Evolutionary conservation across 1,140 invertebrate species (phyloP).

Genomic region (Caenorhabditis tropicalis): DNA sequence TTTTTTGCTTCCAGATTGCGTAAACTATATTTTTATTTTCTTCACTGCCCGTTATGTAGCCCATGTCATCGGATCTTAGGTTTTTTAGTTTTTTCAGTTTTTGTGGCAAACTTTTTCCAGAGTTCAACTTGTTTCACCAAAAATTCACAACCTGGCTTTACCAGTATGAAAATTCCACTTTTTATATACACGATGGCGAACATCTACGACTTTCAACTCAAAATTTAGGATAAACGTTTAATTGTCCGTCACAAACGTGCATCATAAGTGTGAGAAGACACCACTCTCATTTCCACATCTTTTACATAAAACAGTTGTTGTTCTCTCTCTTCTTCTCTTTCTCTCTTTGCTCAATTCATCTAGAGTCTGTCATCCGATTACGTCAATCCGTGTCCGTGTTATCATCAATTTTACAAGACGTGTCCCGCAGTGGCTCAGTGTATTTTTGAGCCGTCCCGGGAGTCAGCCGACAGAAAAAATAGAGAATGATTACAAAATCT

Average conservation of each 20-base stretch:
- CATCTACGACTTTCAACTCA: too few relatives aligned
- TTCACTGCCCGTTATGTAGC: too few relatives aligned
- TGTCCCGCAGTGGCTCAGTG: neutral
- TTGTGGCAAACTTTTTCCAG: too few relatives aligned
- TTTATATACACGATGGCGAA: too few relatives aligned
- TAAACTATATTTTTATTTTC: too few relatives aligned
- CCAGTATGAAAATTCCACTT: too few relatives aligned
- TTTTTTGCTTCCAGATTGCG: too few relatives aligned
- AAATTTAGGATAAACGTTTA: neutral
- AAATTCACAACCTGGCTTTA: too few relatives aligned
- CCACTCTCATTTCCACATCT: neutral
- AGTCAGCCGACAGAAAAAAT: neutral
- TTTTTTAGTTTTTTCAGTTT: too few relatives aligned
- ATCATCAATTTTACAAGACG: slow-evolving; percentile 41
- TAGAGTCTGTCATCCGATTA: neutral
- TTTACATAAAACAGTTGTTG: slow-evolving; percentile 24
- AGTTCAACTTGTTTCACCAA: too few relatives aligned
- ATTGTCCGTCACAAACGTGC: neutral
- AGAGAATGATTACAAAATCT: neutral
- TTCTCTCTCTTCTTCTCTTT: neutral
- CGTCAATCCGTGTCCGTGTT: slow-evolving; percentile 40
- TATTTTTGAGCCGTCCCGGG: neutral
- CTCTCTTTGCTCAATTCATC: neutral
- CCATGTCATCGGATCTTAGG: too few relatives aligned
- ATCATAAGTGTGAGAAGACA: neutral